These are phyloP conservation scores for Escarpia spicata DNA, from an alignment of 2,888 invertebrate species.

Conservation along the genomic window DNA sequence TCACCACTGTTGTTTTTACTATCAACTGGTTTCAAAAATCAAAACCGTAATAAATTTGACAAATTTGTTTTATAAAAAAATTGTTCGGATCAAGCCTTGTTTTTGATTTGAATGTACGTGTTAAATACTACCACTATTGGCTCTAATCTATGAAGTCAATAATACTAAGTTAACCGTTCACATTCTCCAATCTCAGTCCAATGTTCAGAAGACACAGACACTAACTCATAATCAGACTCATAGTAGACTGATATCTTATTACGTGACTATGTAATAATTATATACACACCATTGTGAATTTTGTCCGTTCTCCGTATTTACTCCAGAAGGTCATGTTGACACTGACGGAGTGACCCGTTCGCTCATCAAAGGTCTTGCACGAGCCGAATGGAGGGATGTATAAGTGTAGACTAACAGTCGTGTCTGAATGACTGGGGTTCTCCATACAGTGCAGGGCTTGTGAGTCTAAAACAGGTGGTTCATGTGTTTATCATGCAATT, in stretches of 20 bases:
- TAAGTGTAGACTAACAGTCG: slow-evolving; percentile 90
- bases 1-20: too few species aligned
- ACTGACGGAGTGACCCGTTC: slow-evolving; percentile 80
- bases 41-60: too few species aligned
- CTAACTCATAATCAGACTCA: background rate
- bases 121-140: background rate
- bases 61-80: too few species aligned
- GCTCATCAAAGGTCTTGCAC: slow-evolving; percentile 91
- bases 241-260: background rate
- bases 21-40: too few species aligned
- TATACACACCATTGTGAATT: slow-evolving; percentile 28
- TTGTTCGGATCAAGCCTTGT: too few species aligned
- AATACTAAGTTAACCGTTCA: background rate
- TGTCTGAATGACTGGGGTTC: slow-evolving; percentile 88
- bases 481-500: background rate
- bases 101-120: too few species aligned
- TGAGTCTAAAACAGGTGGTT: slow-evolving; percentile 71
- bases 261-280: too few species aligned
- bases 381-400: slow-evolving; percentile 92
- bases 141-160: background rate
- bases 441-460: slow-evolving; percentile 95
- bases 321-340: slow-evolving; percentile 91
- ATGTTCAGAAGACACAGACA: background rate
- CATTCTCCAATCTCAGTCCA: background rate
- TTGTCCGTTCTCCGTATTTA: slow-evolving; percentile 82